phyloP scores from a whole-genome alignment of 2,113 vertebrate genomes.

The Tachycineta bicolor region DNA sequence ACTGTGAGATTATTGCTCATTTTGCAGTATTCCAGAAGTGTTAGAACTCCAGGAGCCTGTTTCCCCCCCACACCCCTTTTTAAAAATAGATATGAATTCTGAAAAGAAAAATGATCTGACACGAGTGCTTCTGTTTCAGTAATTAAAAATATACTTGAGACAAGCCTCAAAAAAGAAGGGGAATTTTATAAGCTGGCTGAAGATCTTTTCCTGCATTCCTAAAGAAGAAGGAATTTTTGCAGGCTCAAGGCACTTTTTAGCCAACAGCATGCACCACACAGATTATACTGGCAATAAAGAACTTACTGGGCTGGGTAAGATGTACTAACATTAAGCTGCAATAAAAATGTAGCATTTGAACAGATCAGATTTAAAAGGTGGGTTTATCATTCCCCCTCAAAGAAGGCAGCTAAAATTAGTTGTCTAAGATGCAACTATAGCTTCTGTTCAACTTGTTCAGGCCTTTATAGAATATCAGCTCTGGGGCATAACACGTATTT shows the following conservation, averaged over 20 bases:
- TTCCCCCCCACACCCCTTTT: neutral
- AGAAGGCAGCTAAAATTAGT: neutral
- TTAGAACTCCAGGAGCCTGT: neutral
- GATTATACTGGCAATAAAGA: neutral
- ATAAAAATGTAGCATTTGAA: neutral
- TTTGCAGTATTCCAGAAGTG: neutral
- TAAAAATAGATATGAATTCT: neutral
- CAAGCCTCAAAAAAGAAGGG: neutral
- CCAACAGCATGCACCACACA: neutral
- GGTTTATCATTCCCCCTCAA: neutral
- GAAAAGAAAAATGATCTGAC: neutral
- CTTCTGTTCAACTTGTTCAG: neutral
- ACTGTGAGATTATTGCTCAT: neutral
- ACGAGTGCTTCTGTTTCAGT: neutral
- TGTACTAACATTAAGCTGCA: neutral
- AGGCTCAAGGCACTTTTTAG: neutral
- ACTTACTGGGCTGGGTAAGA: neutral
- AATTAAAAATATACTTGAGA: neutral
- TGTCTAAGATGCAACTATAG: neutral
- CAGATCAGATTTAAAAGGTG: neutral
- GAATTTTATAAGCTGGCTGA: neutral
- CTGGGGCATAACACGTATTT: neutral
- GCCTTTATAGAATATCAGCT: neutral
- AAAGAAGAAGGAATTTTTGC: neutral
- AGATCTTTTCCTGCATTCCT: neutral